phyloP scores from a whole-genome alignment of 92 coral and sea anemone species.

The Desmophyllum pertusum region DNA sequence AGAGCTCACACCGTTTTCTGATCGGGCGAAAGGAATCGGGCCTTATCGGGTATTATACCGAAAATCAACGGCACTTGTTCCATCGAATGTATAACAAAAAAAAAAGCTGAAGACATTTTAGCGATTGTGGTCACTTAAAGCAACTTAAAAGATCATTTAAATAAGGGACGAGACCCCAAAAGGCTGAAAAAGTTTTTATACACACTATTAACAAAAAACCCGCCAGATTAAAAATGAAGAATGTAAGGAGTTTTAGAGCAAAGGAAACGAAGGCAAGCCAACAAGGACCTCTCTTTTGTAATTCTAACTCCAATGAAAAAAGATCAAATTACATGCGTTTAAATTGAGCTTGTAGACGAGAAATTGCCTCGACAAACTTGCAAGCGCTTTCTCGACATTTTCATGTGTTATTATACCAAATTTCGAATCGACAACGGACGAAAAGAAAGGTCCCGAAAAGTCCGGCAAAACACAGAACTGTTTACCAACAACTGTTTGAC shows the following conservation, averaged over 20 bases:
- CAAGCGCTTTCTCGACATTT: neutral
- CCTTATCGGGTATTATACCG: neutral
- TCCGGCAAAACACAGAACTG: neutral
- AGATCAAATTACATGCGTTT: neutral
- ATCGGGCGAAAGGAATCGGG: neutral
- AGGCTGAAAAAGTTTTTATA: slow-evolving; percentile 23
- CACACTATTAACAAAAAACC: slow-evolving; percentile 18
- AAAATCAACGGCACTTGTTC: slow-evolving; percentile 10
- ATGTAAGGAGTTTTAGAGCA: slow-evolving; percentile 10
- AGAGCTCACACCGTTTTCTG: neutral
- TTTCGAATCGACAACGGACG: neutral
- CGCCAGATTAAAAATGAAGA: neutral
- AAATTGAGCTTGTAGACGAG: no score
- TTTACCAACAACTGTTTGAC: neutral
- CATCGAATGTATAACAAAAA: neutral
- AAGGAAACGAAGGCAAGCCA: neutral
- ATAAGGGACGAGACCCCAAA: slow-evolving; percentile 1
- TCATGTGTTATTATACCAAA: neutral
- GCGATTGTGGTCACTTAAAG: neutral
- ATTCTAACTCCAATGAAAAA: neutral
- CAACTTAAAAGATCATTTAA: slow-evolving; percentile 15
- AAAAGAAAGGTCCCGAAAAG: neutral
- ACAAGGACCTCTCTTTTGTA: neutral
- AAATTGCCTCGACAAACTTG: neutral
- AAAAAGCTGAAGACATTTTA: neutral